phyloP scores from a whole-genome alignment of 2,888 invertebrate species.

The Orthosia cruda region DNA sequence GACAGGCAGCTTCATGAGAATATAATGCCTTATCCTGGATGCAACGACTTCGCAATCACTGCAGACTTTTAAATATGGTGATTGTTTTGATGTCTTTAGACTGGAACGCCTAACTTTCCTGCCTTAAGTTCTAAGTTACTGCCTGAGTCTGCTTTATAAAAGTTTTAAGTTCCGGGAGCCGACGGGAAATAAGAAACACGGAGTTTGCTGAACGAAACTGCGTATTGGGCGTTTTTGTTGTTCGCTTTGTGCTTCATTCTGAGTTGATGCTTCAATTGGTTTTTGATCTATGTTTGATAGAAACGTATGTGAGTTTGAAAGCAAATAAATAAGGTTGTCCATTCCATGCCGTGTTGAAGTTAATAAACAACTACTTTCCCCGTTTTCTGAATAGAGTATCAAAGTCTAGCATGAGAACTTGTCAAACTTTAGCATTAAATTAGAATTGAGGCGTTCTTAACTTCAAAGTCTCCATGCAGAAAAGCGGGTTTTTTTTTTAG shows the following conservation, averaged over 20 bases:
- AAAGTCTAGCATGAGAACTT: too few relatives aligned
- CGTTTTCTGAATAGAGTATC: too few relatives aligned
- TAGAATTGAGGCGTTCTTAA: too few relatives aligned
- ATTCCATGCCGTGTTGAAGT: too few relatives aligned
- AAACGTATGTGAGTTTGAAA: background rate
- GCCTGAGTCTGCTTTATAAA: slow-evolving; percentile 60
- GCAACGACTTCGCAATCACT: slow-evolving; percentile 49
- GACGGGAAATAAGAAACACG: slow-evolving; percentile 55
- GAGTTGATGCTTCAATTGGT: slow-evolving; percentile 14
- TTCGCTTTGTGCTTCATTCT: slow-evolving; percentile 24
- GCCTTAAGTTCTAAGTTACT: slow-evolving; percentile 65
- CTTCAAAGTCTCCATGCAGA: too few relatives aligned
- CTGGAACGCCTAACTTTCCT: slow-evolving; percentile 60
- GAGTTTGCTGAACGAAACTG: slow-evolving; percentile 37
- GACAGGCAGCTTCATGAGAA: background rate
- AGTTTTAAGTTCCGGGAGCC: slow-evolving; percentile 60
- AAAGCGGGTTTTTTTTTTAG: too few relatives aligned
- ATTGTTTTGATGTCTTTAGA: slow-evolving; percentile 68
- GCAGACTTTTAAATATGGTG: slow-evolving; percentile 70
- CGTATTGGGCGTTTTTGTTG: slow-evolving; percentile 41
- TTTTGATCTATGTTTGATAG: slow-evolving; percentile 25
- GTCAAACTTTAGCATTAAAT: too few relatives aligned
- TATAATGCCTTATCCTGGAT: slow-evolving; percentile 23
- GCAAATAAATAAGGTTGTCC: too few relatives aligned
- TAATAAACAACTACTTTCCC: too few relatives aligned